Evolutionary conservation across 64 coral and sea anemone species (phyloP).

Genomic region (Montipora foliosa): DNA sequence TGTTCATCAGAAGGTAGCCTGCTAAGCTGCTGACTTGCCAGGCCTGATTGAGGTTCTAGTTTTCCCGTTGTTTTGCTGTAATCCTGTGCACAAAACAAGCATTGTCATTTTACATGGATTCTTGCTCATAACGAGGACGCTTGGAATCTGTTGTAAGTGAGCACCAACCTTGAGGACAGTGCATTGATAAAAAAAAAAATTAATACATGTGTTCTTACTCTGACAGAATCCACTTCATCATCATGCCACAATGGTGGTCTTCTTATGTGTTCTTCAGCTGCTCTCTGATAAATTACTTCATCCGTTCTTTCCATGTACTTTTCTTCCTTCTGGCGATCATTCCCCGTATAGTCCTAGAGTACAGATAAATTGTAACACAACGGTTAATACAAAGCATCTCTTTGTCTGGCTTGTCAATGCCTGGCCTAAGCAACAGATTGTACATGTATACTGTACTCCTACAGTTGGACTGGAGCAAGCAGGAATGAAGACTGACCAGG

Average conservation of each 20-base stretch:
- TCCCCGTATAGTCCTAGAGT: slow-evolving; percentile 85
- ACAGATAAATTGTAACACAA: not conserved
- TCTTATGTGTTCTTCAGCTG: slow-evolving; percentile 87
- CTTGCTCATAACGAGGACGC: too few species aligned
- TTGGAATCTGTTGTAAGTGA: not conserved
- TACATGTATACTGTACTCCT: too few species aligned
- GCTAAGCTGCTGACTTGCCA: slow-evolving; percentile 85
- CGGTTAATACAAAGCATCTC: not conserved
- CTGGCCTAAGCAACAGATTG: too few species aligned
- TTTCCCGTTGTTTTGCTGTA: slow-evolving; percentile 89
- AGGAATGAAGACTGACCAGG: too few species aligned
- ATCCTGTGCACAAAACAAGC: slow-evolving; percentile 42
- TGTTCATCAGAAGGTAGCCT: slow-evolving; percentile 96
- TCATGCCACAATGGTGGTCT: slow-evolving; percentile 88
- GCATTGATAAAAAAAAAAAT: not conserved
- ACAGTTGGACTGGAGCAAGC: too few species aligned
- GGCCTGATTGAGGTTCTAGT: slow-evolving; percentile 86
- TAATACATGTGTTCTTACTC: slow-evolving; percentile 49
- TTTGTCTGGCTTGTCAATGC: too few species aligned
- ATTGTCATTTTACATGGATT: not conserved
- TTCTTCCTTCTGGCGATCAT: slow-evolving; percentile 90
- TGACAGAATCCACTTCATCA: slow-evolving; percentile 92
- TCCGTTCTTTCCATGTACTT: slow-evolving; percentile 97
- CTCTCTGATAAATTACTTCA: slow-evolving; percentile 94
- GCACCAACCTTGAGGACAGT: not conserved